Conservation (phyloP, 2,888 invertebrate species). For the Melinaea marsaeus region DNA sequence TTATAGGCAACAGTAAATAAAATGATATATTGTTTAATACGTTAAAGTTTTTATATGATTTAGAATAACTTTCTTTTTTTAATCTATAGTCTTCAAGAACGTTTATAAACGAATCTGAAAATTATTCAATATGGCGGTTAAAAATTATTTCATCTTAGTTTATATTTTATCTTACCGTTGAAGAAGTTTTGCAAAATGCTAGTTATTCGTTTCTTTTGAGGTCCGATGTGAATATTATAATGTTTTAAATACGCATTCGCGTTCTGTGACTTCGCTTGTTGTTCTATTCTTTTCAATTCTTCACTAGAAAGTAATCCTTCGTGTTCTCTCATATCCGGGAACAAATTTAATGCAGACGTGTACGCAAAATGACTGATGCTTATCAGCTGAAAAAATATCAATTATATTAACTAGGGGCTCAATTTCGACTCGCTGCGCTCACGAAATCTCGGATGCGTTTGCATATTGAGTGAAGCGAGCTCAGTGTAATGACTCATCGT, state of each 20-base stretch:
- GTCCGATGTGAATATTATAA: slow-evolving; percentile 31
- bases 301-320: slow-evolving; percentile 55
- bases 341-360: slow-evolving; percentile 67
- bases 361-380: slow-evolving; percentile 64
- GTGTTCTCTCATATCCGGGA: slow-evolving; percentile 71
- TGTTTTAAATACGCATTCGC: slow-evolving; percentile 42
- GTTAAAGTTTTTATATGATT: slow-evolving; percentile 57
- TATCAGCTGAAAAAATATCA: slow-evolving; percentile 51
- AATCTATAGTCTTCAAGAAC: slow-evolving; percentile 51
- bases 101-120: slow-evolving; percentile 64
- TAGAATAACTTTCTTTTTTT: slow-evolving; percentile 50
- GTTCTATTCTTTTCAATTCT: slow-evolving; percentile 52
- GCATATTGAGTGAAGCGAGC: too few species aligned
- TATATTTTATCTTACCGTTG: slow-evolving; percentile 44
- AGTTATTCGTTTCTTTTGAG: slow-evolving; percentile 46
- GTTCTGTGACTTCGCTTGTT: slow-evolving; percentile 47
- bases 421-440: too few species aligned
- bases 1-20: slow-evolving; percentile 59
- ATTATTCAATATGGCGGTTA: too few species aligned
- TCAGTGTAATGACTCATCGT: too few species aligned
- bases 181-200: slow-evolving; percentile 58
- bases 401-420: neutral
- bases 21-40: slow-evolving; percentile 53
- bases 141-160: too few species aligned
- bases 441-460: too few species aligned